Conservation (phyloP, 2,113 vertebrate species). For the Microtus oregoni region DNA sequence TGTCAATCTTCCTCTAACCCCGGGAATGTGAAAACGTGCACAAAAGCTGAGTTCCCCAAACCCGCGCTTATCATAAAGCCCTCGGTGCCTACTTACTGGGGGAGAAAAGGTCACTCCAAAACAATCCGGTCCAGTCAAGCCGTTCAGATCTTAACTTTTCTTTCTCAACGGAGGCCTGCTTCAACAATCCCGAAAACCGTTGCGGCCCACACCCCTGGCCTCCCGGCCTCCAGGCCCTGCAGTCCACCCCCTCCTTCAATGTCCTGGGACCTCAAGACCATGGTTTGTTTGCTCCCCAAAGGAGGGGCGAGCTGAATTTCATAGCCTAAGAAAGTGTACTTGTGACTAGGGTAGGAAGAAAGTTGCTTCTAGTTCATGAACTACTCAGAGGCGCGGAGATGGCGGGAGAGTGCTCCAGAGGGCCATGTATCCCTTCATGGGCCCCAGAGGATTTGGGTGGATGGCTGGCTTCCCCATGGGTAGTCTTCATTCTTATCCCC, state of each 20-base stretch:
- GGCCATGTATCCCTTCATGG: neutral
- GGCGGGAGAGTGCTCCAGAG: neutral
- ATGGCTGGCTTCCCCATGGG: neutral
- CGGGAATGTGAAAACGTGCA: conserved; percentile 33
- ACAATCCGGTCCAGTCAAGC: neutral
- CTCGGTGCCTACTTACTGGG: neutral
- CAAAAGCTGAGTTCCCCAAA: neutral
- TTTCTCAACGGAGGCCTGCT: neutral
- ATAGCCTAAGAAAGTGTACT: neutral
- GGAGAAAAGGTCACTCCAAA: neutral
- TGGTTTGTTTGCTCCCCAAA: neutral
- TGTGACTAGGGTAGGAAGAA: neutral
- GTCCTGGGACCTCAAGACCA: neutral
- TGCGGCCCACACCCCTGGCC: neutral
- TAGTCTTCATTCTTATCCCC: neutral
- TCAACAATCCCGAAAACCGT: neutral
- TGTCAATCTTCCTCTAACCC: neutral
- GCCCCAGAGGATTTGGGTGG: no score
- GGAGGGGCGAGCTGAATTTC: neutral
- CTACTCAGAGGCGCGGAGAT: neutral
- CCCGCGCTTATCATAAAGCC: neutral
- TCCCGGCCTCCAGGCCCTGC: fast-evolving
- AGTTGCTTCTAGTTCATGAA: conserved; percentile 40
- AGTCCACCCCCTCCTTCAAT: neutral
- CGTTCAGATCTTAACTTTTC: conserved; percentile 29